Base-by-base conservation (phyloP, 2,113 vertebrate genomes). In the Chloropsis hardwickii region DNA sequence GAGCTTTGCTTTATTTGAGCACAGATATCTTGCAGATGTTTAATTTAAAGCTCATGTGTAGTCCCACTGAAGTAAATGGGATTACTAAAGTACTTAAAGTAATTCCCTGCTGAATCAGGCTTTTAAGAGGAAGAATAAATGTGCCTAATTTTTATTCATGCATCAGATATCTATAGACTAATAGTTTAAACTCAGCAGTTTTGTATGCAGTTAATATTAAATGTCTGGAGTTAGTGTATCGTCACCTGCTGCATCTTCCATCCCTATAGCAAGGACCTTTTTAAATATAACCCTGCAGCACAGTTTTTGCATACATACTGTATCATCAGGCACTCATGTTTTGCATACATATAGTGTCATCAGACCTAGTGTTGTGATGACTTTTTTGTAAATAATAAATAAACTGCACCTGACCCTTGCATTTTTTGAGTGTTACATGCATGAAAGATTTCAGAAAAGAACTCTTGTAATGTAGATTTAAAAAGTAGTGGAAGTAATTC, bases 31-130 rank as follows among this genome's bases (percentile, higher is more conserved):
- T 94, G 90, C 95, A 96, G 88, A 94, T 96, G 91, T 94, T 96
- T 97, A 90, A 92, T 94, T 93, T 93, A 95, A 95, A 94, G 92
- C 90, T 92, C 93, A 48, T 96, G 71, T 88, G 87, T 93, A 95
- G 94, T 88, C 86, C 70, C 94, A 92, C 65, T 91, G 65, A 95
- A 95, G 83, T 93, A 96, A 95, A 94, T 92, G 91, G 90, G 96
- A 97, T 95, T 97, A 96, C 87, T 77, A 14, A 96, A 95, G 56
- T 94, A 77, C 92, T 96, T 96, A 92, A 94, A 94, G 82, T 96
- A 96, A 97, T 96, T 96, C 95, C 92, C 95, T 45, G 79, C 92
- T 95, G 88, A 94, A 96, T 93, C 90, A 84, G 80, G 92, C 85
- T 88, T 94, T 95, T 94, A 86, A 84, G 65, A 35, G 72, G 48